A percentile compares a stretch with the other conserved stretches of the same genome.
Conservation (phyloP, 2,888 invertebrate species). For the Incurvaria masculella region DNA sequence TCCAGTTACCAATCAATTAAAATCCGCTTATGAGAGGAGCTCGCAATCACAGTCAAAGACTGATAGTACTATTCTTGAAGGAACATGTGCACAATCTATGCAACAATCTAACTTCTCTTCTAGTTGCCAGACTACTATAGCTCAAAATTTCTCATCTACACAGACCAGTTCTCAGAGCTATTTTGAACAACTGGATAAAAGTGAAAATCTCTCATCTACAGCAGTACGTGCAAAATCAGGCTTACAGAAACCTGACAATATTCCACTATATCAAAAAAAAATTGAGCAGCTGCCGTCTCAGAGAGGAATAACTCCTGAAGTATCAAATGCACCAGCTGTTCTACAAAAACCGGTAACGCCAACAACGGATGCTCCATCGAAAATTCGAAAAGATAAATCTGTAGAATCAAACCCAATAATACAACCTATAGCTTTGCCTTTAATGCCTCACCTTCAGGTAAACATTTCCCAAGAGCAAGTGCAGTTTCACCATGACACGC, state of each 20-base stretch:
- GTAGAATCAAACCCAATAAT: conserved; percentile 24
- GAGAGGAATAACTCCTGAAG: conserved; percentile 56
- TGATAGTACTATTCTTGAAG: not conserved
- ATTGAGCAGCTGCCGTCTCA: conserved; percentile 58
- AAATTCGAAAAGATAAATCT: conserved; percentile 32
- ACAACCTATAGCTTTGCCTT: conserved; percentile 19
- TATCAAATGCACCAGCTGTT: conserved; percentile 37
- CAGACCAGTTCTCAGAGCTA: conserved; percentile 40
- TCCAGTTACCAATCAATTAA: conserved; percentile 37
- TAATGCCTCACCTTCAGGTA: conserved; percentile 21
- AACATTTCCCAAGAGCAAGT: conserved; percentile 24
- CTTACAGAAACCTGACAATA: conserved; percentile 59
- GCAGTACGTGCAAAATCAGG: conserved; percentile 46
- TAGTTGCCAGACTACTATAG: conserved; percentile 16
- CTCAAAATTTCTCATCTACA: conserved; percentile 36
- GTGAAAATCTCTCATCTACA: conserved; percentile 32
- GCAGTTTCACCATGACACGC: conserved; percentile 47
- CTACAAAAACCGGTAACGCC: conserved; percentile 43
- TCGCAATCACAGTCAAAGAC: conserved; percentile 17
- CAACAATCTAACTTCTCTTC: conserved; percentile 3
- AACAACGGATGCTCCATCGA: conserved; percentile 35
- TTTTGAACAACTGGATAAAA: conserved; percentile 42
- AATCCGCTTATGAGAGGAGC: conserved; percentile 26
- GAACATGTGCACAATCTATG: conserved; percentile 1
- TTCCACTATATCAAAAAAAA: conserved; percentile 64